Evolutionary conservation across 2,797 vertebrate species (phyloP).

Genomic region (Tadarida brasiliensis): DNA sequence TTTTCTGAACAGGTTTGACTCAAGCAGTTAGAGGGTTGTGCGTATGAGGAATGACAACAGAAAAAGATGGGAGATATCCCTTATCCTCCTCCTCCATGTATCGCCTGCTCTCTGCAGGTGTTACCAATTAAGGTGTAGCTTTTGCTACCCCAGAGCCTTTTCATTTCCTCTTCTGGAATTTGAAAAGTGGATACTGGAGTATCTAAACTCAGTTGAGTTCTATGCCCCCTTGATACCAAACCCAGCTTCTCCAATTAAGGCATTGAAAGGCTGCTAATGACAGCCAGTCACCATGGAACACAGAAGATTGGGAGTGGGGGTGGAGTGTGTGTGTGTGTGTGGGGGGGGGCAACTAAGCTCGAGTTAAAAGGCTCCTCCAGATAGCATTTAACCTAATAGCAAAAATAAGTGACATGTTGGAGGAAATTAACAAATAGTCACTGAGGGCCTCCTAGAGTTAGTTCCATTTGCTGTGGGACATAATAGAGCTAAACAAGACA

Average conservation of each 20-base stretch:
- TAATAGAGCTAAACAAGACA: background rate
- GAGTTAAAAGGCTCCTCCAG: background rate
- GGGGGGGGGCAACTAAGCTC: background rate
- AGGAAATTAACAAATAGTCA: background rate
- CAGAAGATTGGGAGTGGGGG: constrained; percentile 29
- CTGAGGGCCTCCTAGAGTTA: background rate
- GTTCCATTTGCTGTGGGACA: background rate
- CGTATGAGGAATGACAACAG: background rate
- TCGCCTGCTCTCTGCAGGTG: constrained; percentile 68
- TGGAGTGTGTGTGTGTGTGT: too few relatives aligned
- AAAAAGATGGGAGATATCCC: background rate
- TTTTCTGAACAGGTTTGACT: constrained; percentile 35
- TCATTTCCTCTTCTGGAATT: constrained; percentile 73
- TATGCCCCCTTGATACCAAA: constrained; percentile 49
- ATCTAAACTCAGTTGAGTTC: constrained; percentile 75
- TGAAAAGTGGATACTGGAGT: constrained; percentile 73
- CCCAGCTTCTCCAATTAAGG: constrained; percentile 54
- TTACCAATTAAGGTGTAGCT: constrained; percentile 82
- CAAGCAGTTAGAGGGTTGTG: background rate
- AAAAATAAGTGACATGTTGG: background rate
- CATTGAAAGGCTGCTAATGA: constrained; percentile 41
- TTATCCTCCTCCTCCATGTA: background rate
- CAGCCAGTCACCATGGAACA: constrained; percentile 58
- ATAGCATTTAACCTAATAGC: constrained; percentile 27
- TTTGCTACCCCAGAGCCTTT: constrained; percentile 71